Evolutionary conservation across 1,140 invertebrate species (phyloP).

Genomic region (Formica selysi): DNA sequence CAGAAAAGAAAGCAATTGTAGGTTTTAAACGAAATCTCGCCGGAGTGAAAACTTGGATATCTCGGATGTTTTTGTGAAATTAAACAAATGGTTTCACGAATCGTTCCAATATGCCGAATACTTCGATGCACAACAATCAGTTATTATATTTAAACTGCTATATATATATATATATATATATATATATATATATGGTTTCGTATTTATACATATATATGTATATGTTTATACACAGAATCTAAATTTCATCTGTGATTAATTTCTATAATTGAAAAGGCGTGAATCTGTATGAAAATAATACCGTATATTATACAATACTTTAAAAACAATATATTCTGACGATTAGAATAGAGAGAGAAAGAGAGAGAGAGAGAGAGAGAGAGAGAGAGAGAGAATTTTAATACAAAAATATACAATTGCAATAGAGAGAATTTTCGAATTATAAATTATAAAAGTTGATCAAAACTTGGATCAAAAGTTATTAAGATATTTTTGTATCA

Average conservation of each 20-base stretch:
- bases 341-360: no score
- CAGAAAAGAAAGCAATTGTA: not conserved
- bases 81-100: slow-evolving; percentile 41
- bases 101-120: not conserved
- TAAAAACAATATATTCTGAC: no score
- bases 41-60: not conserved
- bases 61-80: slow-evolving; percentile 34
- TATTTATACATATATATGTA: not conserved
- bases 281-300: not conserved
- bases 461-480: no score
- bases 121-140: not conserved
- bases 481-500: no score
- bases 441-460: no score
- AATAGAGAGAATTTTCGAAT: no score
- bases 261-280: not conserved
- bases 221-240: slow-evolving; percentile 6
- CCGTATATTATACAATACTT: no score
- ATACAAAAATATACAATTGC: no score
- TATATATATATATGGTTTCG: not conserved
- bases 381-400: no score
- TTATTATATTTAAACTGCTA: not conserved
- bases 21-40: slow-evolving; percentile 26
- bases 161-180: not conserved
- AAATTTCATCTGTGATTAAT: not conserved
- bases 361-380: no score